A percentile compares a stretch with the other conserved stretches of the same genome.
These are phyloP conservation scores for Ceratoteleas bidentatus DNA, from an alignment of 1,140 invertebrate species.

Conservation along the genomic window DNA sequence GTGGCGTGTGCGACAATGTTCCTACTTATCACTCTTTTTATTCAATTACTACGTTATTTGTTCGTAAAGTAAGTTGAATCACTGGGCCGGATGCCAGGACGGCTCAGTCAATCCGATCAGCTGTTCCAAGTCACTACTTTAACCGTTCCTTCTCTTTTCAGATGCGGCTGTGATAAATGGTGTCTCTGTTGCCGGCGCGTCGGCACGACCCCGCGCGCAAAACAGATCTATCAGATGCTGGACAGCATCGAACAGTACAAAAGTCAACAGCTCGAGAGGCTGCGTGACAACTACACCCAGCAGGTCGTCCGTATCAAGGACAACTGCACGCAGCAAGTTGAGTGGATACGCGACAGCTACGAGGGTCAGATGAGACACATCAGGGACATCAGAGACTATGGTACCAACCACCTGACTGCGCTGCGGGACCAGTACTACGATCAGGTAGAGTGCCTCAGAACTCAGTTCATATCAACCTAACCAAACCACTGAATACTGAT, in stretches of 20 bases:
- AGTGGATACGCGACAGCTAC: slow-evolving; percentile 96
- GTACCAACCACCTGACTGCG: slow-evolving; percentile 91
- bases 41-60: slow-evolving; percentile 88
- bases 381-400: slow-evolving; percentile 94
- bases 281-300: slow-evolving; percentile 94
- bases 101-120: too few relatives aligned
- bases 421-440: slow-evolving; percentile 95
- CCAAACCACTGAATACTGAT: too few relatives aligned
- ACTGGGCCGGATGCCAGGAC: too few relatives aligned
- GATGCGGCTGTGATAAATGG: slow-evolving; percentile 83
- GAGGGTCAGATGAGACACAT: slow-evolving; percentile 92
- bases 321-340: slow-evolving; percentile 95
- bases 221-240: slow-evolving; percentile 92
- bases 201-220: slow-evolving; percentile 87
- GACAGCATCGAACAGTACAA: slow-evolving; percentile 96
- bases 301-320: slow-evolving; percentile 95
- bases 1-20: slow-evolving; percentile 89
- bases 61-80: slow-evolving; percentile 85
- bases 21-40: slow-evolving; percentile 88
- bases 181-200: slow-evolving; percentile 86
- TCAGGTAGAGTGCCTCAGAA: slow-evolving; percentile 84
- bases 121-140: too few relatives aligned
- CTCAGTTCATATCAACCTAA: too few relatives aligned
- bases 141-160: slow-evolving; percentile 69
- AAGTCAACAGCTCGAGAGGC: slow-evolving; percentile 91